These are phyloP conservation scores for Cirrhinus molitorella DNA, from an alignment of 2,797 vertebrate genomes.

Conservation along the genomic window DNA sequence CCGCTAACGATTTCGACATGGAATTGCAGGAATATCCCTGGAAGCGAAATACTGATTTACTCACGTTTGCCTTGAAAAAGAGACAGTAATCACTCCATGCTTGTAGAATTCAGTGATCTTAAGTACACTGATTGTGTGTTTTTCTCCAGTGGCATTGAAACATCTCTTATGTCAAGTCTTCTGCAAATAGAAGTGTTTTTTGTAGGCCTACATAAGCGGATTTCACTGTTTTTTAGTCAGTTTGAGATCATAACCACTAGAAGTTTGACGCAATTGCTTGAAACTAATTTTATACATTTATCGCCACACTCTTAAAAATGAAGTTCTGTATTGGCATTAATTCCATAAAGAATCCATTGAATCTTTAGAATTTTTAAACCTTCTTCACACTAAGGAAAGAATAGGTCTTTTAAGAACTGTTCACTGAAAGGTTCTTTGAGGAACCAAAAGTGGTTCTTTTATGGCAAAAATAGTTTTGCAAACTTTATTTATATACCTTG, in stretches of 20 bases:
- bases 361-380: too few species aligned
- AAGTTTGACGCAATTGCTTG: not conserved
- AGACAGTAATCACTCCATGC: constrained; percentile 57
- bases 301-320: not conserved
- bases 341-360: not conserved
- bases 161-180: not conserved
- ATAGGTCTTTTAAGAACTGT: not conserved
- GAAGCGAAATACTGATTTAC: constrained; percentile 55
- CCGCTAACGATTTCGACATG: constrained; percentile 17
- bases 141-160: constrained; percentile 33
- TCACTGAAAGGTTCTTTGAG: not conserved
- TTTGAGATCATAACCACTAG: constrained; percentile 77
- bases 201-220: not conserved
- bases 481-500: not conserved
- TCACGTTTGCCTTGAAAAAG: constrained; percentile 54
- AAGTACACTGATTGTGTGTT: constrained; percentile 8
- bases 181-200: not conserved
- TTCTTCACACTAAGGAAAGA: too few species aligned
- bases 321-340: not conserved
- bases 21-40: constrained; percentile 49
- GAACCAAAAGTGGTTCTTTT: not conserved
- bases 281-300: not conserved
- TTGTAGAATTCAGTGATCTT: constrained; percentile 37
- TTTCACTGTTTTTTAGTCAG: not conserved
- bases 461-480: not conserved